Evolutionary conservation across 2,888 invertebrate genomes (phyloP).

Genomic region (Phasia obesa): DNA sequence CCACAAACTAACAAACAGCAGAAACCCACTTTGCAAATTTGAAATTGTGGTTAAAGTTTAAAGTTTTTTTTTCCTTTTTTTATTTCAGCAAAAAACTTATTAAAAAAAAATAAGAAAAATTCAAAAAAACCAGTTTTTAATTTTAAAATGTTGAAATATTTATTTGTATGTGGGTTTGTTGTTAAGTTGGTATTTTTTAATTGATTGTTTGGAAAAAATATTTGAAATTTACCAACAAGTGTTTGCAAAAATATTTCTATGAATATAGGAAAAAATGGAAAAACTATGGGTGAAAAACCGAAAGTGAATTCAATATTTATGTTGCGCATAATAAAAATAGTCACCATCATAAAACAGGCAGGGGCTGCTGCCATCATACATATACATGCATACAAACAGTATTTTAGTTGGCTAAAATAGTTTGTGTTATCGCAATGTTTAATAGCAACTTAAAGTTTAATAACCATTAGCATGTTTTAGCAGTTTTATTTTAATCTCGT

Average conservation of each 20-base stretch:
- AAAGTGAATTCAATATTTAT: constrained; percentile 15
- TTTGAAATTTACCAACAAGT: constrained; percentile 59
- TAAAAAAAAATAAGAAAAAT: constrained; percentile 48
- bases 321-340: constrained; percentile 1
- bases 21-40: constrained; percentile 63
- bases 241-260: constrained; percentile 42
- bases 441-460: constrained; percentile 35
- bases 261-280: not conserved
- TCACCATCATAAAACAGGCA: not conserved
- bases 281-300: constrained; percentile 13
- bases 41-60: constrained; percentile 65
- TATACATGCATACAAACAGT: not conserved
- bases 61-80: constrained; percentile 23
- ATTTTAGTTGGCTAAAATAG: constrained; percentile 7
- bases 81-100: too few species aligned
- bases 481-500: constrained; percentile 12
- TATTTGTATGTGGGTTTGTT: constrained; percentile 63
- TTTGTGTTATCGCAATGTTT: not conserved
- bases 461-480: constrained; percentile 39
- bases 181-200: constrained; percentile 64
- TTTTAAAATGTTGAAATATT: constrained; percentile 63
- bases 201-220: constrained; percentile 61
- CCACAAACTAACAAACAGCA: constrained; percentile 34
- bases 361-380: not conserved
- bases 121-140: constrained; percentile 60